These are phyloP conservation scores for Pyrocephalus nanus DNA, from an alignment of 2,797 vertebrate species.

Conservation along the genomic window DNA sequence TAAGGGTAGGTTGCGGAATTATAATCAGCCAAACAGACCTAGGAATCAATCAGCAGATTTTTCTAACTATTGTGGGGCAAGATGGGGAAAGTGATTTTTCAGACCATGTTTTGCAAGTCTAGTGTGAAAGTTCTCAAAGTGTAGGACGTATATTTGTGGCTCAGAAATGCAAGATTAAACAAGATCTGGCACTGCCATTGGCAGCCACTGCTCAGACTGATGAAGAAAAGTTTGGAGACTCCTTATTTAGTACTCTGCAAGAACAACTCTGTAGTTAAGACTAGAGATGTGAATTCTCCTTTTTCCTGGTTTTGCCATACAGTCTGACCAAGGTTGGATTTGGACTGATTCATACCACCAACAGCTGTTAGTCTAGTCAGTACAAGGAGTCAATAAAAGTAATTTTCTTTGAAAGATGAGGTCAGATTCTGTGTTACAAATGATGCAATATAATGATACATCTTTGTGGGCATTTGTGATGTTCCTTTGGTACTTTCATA, in stretches of 20 bases:
- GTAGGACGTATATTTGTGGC: not conserved
- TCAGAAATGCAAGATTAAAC: not conserved
- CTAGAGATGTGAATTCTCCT: not conserved
- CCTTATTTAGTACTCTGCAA: not conserved
- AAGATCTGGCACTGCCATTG: not conserved
- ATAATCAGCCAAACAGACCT: slow-evolving; percentile 50
- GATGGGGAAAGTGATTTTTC: slow-evolving; percentile 5
- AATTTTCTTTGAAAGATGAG: not conserved
- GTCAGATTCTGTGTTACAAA: not conserved
- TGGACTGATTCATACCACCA: not conserved
- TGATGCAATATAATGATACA: not conserved
- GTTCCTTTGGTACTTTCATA: not conserved
- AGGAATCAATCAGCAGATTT: slow-evolving; percentile 30
- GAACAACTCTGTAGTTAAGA: not conserved
- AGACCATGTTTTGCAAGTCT: not conserved
- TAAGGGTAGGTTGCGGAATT: slow-evolving; percentile 42
- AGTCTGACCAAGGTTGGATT: not conserved
- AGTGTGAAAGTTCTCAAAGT: not conserved
- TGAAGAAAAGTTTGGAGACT: not conserved
- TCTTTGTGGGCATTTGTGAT: not conserved
- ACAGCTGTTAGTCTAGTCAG: not conserved
- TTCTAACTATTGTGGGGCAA: not conserved
- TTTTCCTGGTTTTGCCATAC: not conserved
- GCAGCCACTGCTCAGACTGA: not conserved
- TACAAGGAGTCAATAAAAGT: not conserved